Conservation (phyloP, 1,140 invertebrate genomes). For the Portunus trituberculatus region DNA sequence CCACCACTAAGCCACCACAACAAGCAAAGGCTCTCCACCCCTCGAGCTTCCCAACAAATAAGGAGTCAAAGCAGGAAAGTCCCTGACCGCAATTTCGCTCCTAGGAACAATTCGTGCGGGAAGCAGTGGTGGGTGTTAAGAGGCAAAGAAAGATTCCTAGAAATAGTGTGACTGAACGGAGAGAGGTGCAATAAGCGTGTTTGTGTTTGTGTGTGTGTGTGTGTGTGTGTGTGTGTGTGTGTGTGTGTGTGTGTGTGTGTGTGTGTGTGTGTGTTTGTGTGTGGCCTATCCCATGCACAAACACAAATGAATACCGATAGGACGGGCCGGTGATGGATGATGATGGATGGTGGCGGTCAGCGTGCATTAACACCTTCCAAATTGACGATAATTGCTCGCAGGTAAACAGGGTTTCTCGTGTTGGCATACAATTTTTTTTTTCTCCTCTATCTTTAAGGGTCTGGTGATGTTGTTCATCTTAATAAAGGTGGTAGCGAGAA, state of each 20-base stretch:
- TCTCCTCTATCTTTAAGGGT: neutral
- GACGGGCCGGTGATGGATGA: neutral
- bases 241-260: slow-evolving; percentile 23
- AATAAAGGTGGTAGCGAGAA: neutral
- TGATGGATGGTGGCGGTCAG: neutral
- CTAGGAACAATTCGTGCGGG: neutral
- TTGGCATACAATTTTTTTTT: neutral
- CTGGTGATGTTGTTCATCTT: neutral
- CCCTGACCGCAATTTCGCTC: neutral
- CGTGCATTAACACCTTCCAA: neutral
- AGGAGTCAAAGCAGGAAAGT: neutral
- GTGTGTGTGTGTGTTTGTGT: neutral
- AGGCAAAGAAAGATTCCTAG: neutral
- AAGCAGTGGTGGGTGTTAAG: neutral
- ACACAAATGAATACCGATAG: neutral
- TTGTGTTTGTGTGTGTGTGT: neutral
- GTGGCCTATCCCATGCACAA: neutral
- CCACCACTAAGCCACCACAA: neutral
- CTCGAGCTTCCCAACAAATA: too few species aligned
- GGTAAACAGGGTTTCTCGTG: neutral
- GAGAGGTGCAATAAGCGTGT: neutral
- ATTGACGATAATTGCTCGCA: neutral
- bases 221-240: slow-evolving; percentile 18
- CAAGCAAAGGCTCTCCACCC: neutral
- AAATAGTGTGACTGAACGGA: neutral